Conservation (phyloP, 1,140 invertebrate species). For the Bombus sylvicola region DNA sequence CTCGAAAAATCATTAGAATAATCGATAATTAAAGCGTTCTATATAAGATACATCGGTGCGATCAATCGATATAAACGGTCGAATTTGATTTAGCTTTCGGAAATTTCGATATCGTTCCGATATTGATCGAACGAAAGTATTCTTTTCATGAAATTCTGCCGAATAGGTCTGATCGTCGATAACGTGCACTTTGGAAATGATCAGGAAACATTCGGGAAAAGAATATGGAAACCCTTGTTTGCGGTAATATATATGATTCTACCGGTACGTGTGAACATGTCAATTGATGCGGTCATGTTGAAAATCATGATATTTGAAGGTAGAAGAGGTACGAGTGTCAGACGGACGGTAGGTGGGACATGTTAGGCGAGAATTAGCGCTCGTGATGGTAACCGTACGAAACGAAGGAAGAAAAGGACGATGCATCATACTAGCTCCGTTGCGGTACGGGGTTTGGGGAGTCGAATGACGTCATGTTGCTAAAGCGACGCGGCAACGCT, state of each 20-base stretch:
- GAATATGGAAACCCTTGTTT: background rate
- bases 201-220: background rate
- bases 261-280: background rate
- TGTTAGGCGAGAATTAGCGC: constrained; percentile 2
- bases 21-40: background rate
- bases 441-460: constrained; percentile 4
- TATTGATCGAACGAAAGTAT: background rate
- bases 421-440: background rate
- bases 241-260: background rate
- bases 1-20: background rate
- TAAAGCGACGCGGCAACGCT: constrained; percentile 81
- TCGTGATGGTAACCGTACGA: constrained; percentile 13
- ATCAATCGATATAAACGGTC: background rate
- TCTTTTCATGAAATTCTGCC: too few relatives aligned
- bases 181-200: too few relatives aligned
- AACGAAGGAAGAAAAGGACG: constrained; percentile 42
- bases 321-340: background rate
- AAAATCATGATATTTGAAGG: background rate
- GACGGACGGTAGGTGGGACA: background rate
- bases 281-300: background rate
- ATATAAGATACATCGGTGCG: too few relatives aligned
- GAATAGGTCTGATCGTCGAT: too few relatives aligned
- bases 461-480: constrained; percentile 81
- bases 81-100: background rate
- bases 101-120: background rate